Evolutionary conservation across 2,113 vertebrate species (phyloP).

Genomic region (Charadrius vociferus): DNA sequence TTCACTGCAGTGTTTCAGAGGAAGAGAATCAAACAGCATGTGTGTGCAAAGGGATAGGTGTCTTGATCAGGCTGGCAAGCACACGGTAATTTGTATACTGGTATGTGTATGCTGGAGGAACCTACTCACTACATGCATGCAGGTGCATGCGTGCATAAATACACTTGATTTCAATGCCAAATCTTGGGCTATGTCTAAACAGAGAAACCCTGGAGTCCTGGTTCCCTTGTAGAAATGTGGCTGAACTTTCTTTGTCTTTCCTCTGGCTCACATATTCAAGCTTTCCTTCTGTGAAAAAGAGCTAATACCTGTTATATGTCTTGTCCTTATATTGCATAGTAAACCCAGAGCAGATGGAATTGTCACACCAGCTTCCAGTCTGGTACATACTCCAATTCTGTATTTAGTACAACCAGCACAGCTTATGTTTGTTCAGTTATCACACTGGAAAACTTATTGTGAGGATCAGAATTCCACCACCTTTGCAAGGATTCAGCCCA

Average conservation of each 20-base stretch:
- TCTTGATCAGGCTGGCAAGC: background rate
- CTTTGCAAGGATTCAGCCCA: background rate
- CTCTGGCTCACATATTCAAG: background rate
- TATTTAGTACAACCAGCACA: background rate
- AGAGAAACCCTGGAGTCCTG: background rate
- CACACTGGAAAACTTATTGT: background rate
- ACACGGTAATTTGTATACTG: background rate
- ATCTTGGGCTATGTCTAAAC: background rate
- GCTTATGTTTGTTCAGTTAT: background rate
- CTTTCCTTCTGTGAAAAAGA: background rate
- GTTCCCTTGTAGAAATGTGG: background rate
- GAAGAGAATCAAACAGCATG: background rate
- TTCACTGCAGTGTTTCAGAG: background rate
- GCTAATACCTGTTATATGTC: background rate
- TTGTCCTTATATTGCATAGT: background rate
- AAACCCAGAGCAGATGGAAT: background rate
- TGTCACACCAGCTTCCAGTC: background rate
- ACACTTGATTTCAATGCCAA: background rate
- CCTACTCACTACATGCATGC: background rate
- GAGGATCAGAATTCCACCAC: background rate
- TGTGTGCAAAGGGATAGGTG: background rate
- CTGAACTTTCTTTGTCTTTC: background rate
- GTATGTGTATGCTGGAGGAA: background rate
- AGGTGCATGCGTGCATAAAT: background rate
- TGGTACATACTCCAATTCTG: background rate